Conservation (phyloP, 2,888 invertebrate genomes). For the Drosophila ezoana region DNA sequence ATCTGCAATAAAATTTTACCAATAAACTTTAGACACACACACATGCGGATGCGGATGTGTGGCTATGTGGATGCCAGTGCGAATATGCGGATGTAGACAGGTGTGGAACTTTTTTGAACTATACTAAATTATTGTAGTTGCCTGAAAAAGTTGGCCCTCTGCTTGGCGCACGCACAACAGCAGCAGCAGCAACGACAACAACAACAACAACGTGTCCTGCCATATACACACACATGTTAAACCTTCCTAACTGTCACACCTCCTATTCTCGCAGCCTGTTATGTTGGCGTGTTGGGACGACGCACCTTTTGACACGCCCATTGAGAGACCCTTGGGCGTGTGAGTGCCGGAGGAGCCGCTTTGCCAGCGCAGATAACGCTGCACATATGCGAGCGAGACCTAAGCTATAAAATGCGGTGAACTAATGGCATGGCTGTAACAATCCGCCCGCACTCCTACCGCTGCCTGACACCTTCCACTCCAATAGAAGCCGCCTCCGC, state of each 20-base stretch:
- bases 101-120: constrained; percentile 79
- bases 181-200: constrained; percentile 9
- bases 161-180: constrained; percentile 18
- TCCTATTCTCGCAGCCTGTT: not conserved
- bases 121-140: constrained; percentile 79
- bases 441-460: not conserved
- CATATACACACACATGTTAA: constrained; percentile 23
- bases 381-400: constrained; percentile 44
- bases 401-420: constrained; percentile 64
- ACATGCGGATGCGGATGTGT: constrained; percentile 35
- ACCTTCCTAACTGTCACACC: not conserved
- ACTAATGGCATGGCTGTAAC: constrained; percentile 49
- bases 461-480: not conserved
- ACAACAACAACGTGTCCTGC: constrained; percentile 23
- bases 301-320: constrained; percentile 69
- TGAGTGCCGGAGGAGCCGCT: constrained; percentile 22
- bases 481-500: constrained; percentile 1
- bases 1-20: constrained; percentile 79
- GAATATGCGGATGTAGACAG: constrained; percentile 64
- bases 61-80: constrained; percentile 16
- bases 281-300: constrained; percentile 31
- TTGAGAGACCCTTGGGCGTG: constrained; percentile 7
- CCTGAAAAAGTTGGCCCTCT: constrained; percentile 64
- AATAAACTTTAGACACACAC: constrained; percentile 70
- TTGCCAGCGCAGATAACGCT: constrained; percentile 40